A percentile compares a stretch with the other conserved stretches of the same genome.
phyloP scores from a whole-genome alignment of 2,888 invertebrate species.

The Chymomyza amoena region DNA sequence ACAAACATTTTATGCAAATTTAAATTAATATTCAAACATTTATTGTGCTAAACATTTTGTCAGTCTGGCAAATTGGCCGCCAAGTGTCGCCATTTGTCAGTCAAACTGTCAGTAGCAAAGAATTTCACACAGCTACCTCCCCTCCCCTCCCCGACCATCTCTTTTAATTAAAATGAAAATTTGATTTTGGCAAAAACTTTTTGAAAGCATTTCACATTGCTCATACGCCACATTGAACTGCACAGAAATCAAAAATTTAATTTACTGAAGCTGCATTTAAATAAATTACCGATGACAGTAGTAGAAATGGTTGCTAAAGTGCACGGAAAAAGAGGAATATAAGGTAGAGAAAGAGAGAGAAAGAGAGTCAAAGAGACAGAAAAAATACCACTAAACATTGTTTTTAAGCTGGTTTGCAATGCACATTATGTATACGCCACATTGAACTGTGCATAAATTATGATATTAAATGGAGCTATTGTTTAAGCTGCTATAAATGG shows the following conservation, averaged over 20 bases:
- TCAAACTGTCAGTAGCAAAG: neutral
- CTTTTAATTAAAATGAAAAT: constrained; percentile 1
- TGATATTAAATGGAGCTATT: neutral
- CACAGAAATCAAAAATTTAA: constrained; percentile 36
- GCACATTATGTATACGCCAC: neutral
- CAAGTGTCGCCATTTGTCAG: constrained; percentile 10
- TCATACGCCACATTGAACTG: neutral
- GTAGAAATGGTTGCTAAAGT: neutral
- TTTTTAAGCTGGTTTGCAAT: neutral
- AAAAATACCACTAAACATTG: neutral
- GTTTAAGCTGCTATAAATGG: neutral
- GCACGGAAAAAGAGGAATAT: neutral
- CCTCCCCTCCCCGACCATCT: neutral
- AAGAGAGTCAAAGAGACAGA: too few relatives aligned
- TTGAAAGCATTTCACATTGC: neutral
- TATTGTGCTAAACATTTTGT: neutral
- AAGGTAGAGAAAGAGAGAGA: neutral
- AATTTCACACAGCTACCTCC: neutral
- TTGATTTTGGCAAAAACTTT: neutral
- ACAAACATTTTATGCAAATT: neutral
- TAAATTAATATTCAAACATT: constrained; percentile 1
- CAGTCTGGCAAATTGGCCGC: neutral
- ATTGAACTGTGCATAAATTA: neutral
- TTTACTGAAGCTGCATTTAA: constrained; percentile 45
- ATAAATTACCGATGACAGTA: constrained; percentile 21